Percentiles rank a stretch among this genome's conserved stretches.
These are phyloP conservation scores for Apodemia zela DNA, from an alignment of 2,888 invertebrate species.

Conservation along the genomic window DNA sequence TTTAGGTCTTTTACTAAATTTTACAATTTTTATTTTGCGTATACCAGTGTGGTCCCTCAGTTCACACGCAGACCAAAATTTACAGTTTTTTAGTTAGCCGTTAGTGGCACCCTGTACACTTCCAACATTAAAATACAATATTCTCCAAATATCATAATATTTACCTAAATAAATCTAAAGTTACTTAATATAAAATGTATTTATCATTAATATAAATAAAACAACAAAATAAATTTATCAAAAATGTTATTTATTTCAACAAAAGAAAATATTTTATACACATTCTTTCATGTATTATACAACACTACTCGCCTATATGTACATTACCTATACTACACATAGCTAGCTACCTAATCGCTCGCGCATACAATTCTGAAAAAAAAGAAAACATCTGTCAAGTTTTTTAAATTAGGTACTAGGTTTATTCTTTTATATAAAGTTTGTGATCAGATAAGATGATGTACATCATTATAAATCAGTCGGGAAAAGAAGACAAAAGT, in stretches of 20 bases:
- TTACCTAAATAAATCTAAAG: too few species aligned
- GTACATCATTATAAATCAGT: conserved; percentile 61
- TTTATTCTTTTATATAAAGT: not conserved
- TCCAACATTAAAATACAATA: too few species aligned
- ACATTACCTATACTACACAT: conserved; percentile 7
- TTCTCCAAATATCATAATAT: too few species aligned
- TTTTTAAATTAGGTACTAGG: not conserved
- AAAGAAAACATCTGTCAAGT: not conserved
- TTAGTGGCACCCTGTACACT: too few species aligned
- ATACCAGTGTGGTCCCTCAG: too few species aligned
- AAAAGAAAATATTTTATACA: not conserved
- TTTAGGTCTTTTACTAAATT: too few species aligned
- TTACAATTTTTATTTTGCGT: too few species aligned
- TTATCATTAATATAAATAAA: too few species aligned
- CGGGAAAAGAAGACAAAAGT: conserved; percentile 76
- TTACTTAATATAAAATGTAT: too few species aligned
- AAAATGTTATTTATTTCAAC: not conserved
- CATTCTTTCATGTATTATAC: not conserved
- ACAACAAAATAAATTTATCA: too few species aligned
- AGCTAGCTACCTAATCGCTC: conserved; percentile 2
- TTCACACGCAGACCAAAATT: too few species aligned
- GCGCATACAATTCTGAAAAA: conserved; percentile 5
- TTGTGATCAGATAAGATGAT: conserved; percentile 30
- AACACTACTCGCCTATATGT: not conserved
- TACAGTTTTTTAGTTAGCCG: too few species aligned